Conservation (phyloP, 2,888 invertebrate species). For the Tetragonula carbonaria region DNA sequence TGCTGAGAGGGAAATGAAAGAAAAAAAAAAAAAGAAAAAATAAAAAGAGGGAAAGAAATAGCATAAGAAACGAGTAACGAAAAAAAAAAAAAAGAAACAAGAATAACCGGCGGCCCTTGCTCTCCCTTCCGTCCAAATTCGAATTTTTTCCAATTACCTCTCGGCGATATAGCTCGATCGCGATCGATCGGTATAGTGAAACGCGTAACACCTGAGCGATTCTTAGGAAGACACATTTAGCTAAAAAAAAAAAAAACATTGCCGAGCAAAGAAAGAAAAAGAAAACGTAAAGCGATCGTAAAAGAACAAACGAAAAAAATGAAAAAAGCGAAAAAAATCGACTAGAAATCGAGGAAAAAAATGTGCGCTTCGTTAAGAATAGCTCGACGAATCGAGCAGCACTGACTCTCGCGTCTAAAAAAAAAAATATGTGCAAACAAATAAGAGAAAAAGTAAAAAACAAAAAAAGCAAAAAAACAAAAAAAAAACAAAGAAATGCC, state of each 20-base stretch:
- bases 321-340: background rate
- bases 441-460: background rate
- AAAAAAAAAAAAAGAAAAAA: background rate
- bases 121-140: conserved; percentile 67
- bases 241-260: conserved; percentile 3
- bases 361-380: conserved; percentile 22
- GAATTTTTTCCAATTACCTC: conserved; percentile 39
- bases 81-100: background rate
- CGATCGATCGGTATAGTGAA: conserved; percentile 37
- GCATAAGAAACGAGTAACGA: background rate
- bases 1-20: conserved; percentile 3
- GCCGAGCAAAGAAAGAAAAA: background rate
- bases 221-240: conserved; percentile 40
- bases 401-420: conserved; percentile 46
- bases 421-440: background rate
- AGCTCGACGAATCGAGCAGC: conserved; percentile 47
- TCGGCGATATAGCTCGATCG: conserved; percentile 40
- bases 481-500: conserved; percentile 37
- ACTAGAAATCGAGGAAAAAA: background rate
- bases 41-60: background rate
- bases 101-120: conserved; percentile 64
- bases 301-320: background rate
- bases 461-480: background rate
- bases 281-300: background rate
- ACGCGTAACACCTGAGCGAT: conserved; percentile 62